phyloP scores from a whole-genome alignment of 2,888 invertebrate genomes.

The Argynnis bischoffii region DNA sequence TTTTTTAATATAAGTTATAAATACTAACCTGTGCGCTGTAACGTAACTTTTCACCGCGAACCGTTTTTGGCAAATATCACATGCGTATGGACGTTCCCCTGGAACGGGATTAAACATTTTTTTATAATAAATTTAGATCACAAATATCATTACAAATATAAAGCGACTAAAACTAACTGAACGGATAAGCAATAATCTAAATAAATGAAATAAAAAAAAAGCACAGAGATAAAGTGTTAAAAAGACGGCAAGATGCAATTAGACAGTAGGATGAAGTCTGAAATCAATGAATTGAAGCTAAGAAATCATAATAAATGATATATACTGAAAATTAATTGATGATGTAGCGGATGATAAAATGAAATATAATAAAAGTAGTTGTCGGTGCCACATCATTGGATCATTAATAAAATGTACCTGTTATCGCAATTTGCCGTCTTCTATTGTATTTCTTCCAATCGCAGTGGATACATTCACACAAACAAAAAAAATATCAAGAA shows the following conservation, averaged over 20 bases:
- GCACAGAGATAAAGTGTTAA: slow-evolving; percentile 51
- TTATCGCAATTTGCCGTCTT: slow-evolving; percentile 79
- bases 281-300: slow-evolving; percentile 73
- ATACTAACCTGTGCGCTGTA: slow-evolving; percentile 85
- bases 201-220: slow-evolving; percentile 19
- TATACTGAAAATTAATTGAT: slow-evolving; percentile 61
- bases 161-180: slow-evolving; percentile 20
- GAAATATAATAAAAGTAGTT: slow-evolving; percentile 53
- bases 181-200: neutral
- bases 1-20: neutral
- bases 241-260: slow-evolving; percentile 82
- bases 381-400: slow-evolving; percentile 79
- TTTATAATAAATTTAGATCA: slow-evolving; percentile 23
- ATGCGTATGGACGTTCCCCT: slow-evolving; percentile 90
- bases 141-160: neutral
- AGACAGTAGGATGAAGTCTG: slow-evolving; percentile 68
- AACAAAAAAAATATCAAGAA: slow-evolving; percentile 34
- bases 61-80: slow-evolving; percentile 90
- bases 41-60: slow-evolving; percentile 92
- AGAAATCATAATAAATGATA: slow-evolving; percentile 65
- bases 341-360: slow-evolving; percentile 68
- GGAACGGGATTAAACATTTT: slow-evolving; percentile 43
- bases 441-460: slow-evolving; percentile 45
- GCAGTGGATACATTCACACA: slow-evolving; percentile 45
- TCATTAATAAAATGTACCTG: slow-evolving; percentile 57